Base-by-base conservation (phyloP, 2,888 invertebrate genomes). In the Drosophila anceps region DNA sequence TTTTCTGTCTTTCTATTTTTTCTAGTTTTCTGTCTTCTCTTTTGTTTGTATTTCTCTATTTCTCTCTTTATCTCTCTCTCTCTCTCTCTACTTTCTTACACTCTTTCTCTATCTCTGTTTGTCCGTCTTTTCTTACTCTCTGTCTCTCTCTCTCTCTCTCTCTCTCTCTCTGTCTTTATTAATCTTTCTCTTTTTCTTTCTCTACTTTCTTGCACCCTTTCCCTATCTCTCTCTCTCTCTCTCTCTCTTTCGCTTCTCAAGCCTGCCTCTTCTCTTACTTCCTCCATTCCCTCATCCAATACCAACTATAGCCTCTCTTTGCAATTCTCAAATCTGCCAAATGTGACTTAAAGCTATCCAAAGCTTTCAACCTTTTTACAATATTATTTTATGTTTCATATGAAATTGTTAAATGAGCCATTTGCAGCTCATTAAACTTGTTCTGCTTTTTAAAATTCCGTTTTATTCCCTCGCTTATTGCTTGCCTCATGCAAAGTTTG, bases 401-500 rank as follows among this genome's bases (percentile, higher is more conserved):
- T 31, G 2, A 48, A 48, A 48, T 31, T 31, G 48, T 12, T 10
- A 31, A 48, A 48, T 48, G 29, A 31, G 6, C 29, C 29, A 48
- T 48, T 50, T 33, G 13, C 13, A 50, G 50, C 31, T 33, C 35
- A 53, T 53, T 35, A 35, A 24, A 33, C 33, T 35, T n/a, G n/a
- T 53, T 53, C 15, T 15, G 20, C 43, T 18, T 54, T 60, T 50
- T 0, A 10, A 41, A 24, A 55, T 59, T 20, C 20, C 27, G 15
- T 69, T 66, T 61, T 51, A 46, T 65, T 65, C 43, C 44, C 64
- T 67, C 46, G 18, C 55, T 37, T 48, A 27, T 27, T 29, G 18
- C 7, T 5, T 50, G 27, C 24, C 65, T 60, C 53, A 51, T 68
- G 24, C n/a, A 48, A 84, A 79, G 69, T 79, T 84, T 75, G 54